Conservation (phyloP, 1,140 invertebrate genomes). For the Penaeus japonicus region DNA sequence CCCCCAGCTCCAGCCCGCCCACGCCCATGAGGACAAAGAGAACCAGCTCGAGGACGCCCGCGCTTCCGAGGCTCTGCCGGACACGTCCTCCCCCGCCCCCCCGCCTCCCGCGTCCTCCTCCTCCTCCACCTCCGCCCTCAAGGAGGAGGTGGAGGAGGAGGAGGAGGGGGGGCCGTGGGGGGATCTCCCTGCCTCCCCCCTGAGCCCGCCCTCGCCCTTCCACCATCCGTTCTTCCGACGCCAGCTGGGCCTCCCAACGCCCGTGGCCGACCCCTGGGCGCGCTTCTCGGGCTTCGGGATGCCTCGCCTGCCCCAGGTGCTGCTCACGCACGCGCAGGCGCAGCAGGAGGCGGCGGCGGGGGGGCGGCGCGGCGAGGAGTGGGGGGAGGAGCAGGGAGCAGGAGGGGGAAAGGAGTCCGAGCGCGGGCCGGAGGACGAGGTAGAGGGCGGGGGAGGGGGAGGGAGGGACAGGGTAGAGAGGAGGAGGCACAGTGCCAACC, state of each 20-base stretch:
- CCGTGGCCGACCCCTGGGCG: constrained; percentile 51
- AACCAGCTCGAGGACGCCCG: constrained; percentile 29
- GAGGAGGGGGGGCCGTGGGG: constrained; percentile 34
- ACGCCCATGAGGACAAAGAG: constrained; percentile 7
- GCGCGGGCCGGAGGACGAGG: not conserved
- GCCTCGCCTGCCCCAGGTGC: constrained; percentile 48
- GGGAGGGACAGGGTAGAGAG: not conserved
- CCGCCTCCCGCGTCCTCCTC: no score
- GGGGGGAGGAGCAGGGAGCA: constrained; percentile 10
- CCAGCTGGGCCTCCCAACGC: constrained; percentile 46
- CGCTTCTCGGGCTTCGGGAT: constrained; percentile 55
- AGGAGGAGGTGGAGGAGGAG: constrained; percentile 15
- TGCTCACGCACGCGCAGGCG: constrained; percentile 40
- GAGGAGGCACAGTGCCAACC: constrained; percentile 13
- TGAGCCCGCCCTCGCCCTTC: constrained; percentile 56
- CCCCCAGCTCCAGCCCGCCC: not conserved
- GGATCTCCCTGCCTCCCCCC: constrained; percentile 51
- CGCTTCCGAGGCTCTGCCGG: constrained; percentile 16
- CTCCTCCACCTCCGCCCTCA: not conserved
- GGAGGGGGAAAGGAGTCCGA: not conserved
- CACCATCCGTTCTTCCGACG: constrained; percentile 52
- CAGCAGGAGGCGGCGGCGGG: constrained; percentile 43
- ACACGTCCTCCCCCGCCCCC: not conserved
- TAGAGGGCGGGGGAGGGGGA: not conserved
- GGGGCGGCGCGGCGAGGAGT: constrained; percentile 18